These are phyloP conservation scores for Torymus tubicola DNA, from an alignment of 2,888 invertebrate species.

Conservation along the genomic window DNA sequence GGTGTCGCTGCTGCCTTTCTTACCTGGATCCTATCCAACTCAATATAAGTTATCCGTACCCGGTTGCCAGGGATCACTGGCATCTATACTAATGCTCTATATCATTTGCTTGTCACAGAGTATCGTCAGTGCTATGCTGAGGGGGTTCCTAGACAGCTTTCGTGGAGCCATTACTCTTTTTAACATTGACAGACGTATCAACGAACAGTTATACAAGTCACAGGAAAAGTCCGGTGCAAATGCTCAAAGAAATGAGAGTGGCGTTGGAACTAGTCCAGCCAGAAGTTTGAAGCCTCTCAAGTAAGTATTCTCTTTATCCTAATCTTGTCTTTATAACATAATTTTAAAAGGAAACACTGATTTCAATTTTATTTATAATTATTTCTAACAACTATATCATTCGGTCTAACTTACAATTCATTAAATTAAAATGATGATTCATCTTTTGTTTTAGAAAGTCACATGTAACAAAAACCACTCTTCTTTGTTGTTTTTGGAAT, in stretches of 20 bases:
- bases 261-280: conserved; percentile 75
- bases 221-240: conserved; percentile 76
- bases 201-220: conserved; percentile 80
- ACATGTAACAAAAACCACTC: conserved; percentile 88
- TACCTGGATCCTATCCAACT: no score
- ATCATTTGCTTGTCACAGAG: conserved; percentile 76
- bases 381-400: no score
- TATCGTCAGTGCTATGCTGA: conserved; percentile 81
- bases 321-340: conserved; percentile 38
- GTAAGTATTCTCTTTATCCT: conserved; percentile 74
- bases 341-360: not conserved
- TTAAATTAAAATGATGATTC: not conserved
- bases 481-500: conserved; percentile 91
- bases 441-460: conserved; percentile 83
- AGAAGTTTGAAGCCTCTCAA: conserved; percentile 76
- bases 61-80: no score
- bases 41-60: no score
- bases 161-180: conserved; percentile 86
- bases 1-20: no score
- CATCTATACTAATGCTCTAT: no score
- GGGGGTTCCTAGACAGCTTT: conserved; percentile 88
- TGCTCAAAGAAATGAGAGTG: conserved; percentile 76
- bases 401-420: no score
- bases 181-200: conserved; percentile 88
- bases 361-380: no score